Evolutionary conservation across 2,113 vertebrate species (phyloP).

Genomic region (Fulmarus glacialis): DNA sequence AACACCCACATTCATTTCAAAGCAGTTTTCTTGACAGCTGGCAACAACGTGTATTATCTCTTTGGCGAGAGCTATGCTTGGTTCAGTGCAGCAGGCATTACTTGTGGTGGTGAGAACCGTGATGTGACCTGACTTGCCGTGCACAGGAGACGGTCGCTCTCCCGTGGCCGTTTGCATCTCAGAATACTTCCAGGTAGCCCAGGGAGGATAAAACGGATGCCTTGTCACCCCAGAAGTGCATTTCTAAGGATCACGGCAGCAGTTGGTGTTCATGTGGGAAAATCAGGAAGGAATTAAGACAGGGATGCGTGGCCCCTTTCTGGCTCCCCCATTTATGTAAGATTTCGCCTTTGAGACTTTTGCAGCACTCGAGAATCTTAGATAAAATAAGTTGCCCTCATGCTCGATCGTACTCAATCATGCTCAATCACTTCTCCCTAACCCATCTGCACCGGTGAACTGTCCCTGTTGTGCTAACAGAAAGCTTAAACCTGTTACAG

Average conservation of each 20-base stretch:
- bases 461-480: background rate
- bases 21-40: background rate
- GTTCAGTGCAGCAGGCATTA: background rate
- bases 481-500: background rate
- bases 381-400: background rate
- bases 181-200: background rate
- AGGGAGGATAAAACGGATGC: background rate
- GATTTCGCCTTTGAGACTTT: background rate
- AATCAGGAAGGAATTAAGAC: background rate
- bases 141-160: background rate
- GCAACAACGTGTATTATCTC: background rate
- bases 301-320: background rate
- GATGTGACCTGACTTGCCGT: background rate
- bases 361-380: background rate
- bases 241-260: background rate
- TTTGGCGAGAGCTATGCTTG: background rate
- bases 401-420: background rate
- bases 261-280: accelerated
- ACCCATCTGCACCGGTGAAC: accelerated
- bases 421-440: background rate
- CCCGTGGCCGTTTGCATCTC: background rate
- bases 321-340: background rate
- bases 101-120: background rate
- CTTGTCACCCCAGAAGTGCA: background rate
- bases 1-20: background rate